Percentiles rank a stretch among this genome's conserved stretches.
Evolutionary conservation across 2,797 vertebrate species (phyloP).

Genomic region (Limnodromus scolopaceus): DNA sequence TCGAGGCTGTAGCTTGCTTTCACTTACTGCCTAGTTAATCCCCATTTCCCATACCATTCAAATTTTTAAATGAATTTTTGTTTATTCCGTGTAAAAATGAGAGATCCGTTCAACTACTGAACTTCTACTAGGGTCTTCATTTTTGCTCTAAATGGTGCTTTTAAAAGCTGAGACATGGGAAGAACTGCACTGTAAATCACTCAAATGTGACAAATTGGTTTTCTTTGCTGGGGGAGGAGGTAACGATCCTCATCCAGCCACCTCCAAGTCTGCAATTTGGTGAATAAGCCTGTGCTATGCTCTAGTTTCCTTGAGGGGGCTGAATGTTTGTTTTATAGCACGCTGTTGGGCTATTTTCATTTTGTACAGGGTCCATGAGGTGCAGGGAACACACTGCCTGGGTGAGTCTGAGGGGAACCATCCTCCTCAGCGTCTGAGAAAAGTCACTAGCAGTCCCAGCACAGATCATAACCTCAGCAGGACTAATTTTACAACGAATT

Average conservation of each 20-base stretch:
- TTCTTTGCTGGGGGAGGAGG: not conserved
- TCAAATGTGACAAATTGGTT: not conserved
- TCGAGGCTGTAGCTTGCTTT: not conserved
- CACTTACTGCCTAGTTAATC: constrained; percentile 28
- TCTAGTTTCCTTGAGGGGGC: not conserved
- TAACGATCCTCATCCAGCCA: not conserved
- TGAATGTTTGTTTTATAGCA: not conserved
- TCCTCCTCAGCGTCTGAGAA: not conserved
- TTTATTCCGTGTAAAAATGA: not conserved
- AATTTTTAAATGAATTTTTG: not conserved
- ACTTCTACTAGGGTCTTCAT: not conserved
- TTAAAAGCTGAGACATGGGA: not conserved
- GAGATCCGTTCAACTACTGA: not conserved
- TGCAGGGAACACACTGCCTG: not conserved
- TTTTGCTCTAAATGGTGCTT: not conserved
- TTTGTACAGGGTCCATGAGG: not conserved
- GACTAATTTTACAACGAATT: not conserved
- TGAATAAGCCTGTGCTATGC: not conserved
- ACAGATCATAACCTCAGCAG: not conserved
- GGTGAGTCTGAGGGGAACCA: not conserved
- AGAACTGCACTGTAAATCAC: not conserved
- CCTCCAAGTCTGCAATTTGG: not conserved
- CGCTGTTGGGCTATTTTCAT: not conserved
- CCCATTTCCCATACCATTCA: not conserved
- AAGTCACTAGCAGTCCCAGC: not conserved